phyloP scores from a whole-genome alignment of 2,113 vertebrate genomes.

The Nipponia nippon region DNA sequence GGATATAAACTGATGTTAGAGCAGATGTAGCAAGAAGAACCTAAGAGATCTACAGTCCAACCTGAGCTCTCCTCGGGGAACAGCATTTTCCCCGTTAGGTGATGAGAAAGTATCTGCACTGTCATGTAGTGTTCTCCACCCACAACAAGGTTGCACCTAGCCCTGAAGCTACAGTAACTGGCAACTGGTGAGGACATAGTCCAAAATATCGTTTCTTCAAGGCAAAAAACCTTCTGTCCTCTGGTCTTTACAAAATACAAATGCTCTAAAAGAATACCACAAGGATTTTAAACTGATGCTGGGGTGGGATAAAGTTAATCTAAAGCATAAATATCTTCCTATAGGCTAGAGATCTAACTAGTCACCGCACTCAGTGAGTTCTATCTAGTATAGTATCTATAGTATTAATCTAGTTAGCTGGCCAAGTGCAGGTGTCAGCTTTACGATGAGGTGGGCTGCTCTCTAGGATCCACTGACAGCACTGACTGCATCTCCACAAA shows the following conservation, averaged over 20 bases:
- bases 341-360: neutral
- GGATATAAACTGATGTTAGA: neutral
- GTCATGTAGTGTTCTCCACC: neutral
- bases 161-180: neutral
- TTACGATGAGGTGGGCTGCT: neutral
- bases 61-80: neutral
- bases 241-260: neutral
- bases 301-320: neutral
- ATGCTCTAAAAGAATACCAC: neutral
- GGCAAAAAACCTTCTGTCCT: neutral
- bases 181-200: neutral
- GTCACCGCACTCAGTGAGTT: rapidly evolving
- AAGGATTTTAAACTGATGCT: neutral
- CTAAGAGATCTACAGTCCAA: neutral
- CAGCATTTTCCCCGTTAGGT: neutral
- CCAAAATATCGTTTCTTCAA: neutral
- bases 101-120: neutral
- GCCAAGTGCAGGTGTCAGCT: neutral
- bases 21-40: neutral
- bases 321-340: neutral
- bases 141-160: neutral
- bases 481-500: neutral
- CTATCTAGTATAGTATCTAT: no score
- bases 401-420: neutral
- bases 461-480: neutral